Conservation (phyloP, 1,140 invertebrate genomes). For the Formica exsecta region DNA sequence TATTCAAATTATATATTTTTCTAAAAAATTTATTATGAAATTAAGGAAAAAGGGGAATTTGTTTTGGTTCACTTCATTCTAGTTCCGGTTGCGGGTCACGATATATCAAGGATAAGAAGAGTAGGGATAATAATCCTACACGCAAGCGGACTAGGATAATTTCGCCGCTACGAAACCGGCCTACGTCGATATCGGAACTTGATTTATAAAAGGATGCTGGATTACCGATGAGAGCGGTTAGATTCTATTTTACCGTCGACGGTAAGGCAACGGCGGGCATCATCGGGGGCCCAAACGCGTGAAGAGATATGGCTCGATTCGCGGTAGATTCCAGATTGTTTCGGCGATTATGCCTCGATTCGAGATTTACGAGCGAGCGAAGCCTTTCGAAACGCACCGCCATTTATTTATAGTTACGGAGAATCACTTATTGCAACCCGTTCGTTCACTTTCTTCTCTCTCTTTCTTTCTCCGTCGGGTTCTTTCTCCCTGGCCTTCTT, state of each 20-base stretch:
- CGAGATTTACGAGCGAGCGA: slow-evolving; percentile 76
- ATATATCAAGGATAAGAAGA: slow-evolving; percentile 33
- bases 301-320: slow-evolving; percentile 66
- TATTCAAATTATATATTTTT: not conserved
- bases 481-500: not conserved
- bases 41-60: not conserved
- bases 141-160: slow-evolving; percentile 45
- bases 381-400: slow-evolving; percentile 63
- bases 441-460: not conserved
- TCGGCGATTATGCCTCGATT: slow-evolving; percentile 77
- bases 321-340: slow-evolving; percentile 77
- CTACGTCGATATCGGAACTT: slow-evolving; percentile 14
- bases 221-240: slow-evolving; percentile 77
- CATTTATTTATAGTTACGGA: slow-evolving; percentile 79
- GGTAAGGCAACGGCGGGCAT: slow-evolving; percentile 56
- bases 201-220: slow-evolving; percentile 79
- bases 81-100: slow-evolving; percentile 2
- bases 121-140: slow-evolving; percentile 50
- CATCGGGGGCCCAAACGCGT: slow-evolving; percentile 2
- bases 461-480: not conserved
- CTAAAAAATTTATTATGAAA: not conserved
- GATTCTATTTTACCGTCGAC: slow-evolving; percentile 74
- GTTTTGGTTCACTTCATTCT: not conserved
- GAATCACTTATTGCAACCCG: slow-evolving; percentile 70
- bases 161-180: slow-evolving; percentile 17